These are phyloP conservation scores for Porites lutea DNA, from an alignment of 64 coral and sea anemone genomes.

Conservation along the genomic window DNA sequence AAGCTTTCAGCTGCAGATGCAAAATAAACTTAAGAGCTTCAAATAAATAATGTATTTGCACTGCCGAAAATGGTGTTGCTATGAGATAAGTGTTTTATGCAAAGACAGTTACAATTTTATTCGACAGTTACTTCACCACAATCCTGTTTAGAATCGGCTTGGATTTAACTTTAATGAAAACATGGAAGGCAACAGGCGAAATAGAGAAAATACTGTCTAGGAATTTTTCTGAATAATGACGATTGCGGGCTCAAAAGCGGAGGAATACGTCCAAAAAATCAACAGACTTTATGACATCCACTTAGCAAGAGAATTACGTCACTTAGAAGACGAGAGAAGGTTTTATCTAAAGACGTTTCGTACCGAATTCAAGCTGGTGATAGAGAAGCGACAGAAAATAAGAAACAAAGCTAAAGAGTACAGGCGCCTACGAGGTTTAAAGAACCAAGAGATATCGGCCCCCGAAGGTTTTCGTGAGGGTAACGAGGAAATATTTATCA, in stretches of 20 bases:
- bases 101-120: not conserved
- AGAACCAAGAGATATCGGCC: not conserved
- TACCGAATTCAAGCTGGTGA: conserved; percentile 1
- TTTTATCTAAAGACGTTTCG: conserved; percentile 69
- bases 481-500: not conserved
- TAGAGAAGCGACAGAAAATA: conserved; percentile 51
- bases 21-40: not conserved
- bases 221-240: not conserved
- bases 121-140: too few relatives aligned
- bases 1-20: not conserved
- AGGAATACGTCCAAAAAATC: conserved; percentile 57
- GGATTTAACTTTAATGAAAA: too few relatives aligned
- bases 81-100: conserved; percentile 3
- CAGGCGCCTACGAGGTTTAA: not conserved
- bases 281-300: conserved; percentile 54
- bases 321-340: conserved; percentile 41
- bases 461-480: not conserved
- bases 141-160: too few relatives aligned
- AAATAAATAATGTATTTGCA: conserved; percentile 31
- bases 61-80: not conserved
- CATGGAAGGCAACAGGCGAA: not conserved
- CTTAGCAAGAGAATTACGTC: conserved; percentile 30
- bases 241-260: conserved; percentile 36
- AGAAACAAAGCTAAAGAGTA: conserved; percentile 46
- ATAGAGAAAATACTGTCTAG: not conserved